Evolutionary conservation across 92 coral and sea anemone species (phyloP), one percentile per base, ranked within the genome.

Genomic region (Siderastrea radians): DNA sequence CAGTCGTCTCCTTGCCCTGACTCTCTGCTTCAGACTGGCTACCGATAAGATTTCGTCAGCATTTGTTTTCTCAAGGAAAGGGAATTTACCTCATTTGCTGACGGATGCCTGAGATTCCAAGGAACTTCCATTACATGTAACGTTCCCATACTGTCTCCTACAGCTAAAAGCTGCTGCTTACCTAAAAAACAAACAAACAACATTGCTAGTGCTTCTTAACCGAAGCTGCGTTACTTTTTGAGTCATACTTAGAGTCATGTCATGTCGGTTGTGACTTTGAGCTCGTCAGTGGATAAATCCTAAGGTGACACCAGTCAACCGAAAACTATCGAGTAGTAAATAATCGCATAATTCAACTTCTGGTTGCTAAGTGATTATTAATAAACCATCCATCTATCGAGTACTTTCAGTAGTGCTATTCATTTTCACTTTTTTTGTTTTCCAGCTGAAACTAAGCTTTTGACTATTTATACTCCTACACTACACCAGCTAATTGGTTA

Each of bases 101-200:
- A 95, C 4, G 99, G 99, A 69, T 94, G 98, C 50, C 99, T 84
- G 9, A 97, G 95, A 86, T 97, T 97, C 99, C 99, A 95, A 2
- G 98, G 99, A 59, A 97, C 99, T 61, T 97, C 99, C 98, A 97
- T 97, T 0, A 97, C 96, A 73, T 97, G 99, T 54, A 97, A 86
- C 6, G 99, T 97, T 2, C 98, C 98, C 74, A 89, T 79, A 72
- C 86, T 89, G 77, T 97, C 99, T 14, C 99, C 99, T 46, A 94
- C 96, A 2, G 99, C 95, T 62, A 97, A 70, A 26, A 97, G 88
- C 86, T 97, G 99, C 82, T 97, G 98, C 77, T 97, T 97, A 70
- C 98, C 99, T 97, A 59, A 38, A 68, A 62, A 50, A 48, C 14
- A 72, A 66, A 79, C 81, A 64, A 77, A 6, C 55, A 49, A 15